Conservation (phyloP, 2,888 invertebrate genomes). For the Archips xylosteana region DNA sequence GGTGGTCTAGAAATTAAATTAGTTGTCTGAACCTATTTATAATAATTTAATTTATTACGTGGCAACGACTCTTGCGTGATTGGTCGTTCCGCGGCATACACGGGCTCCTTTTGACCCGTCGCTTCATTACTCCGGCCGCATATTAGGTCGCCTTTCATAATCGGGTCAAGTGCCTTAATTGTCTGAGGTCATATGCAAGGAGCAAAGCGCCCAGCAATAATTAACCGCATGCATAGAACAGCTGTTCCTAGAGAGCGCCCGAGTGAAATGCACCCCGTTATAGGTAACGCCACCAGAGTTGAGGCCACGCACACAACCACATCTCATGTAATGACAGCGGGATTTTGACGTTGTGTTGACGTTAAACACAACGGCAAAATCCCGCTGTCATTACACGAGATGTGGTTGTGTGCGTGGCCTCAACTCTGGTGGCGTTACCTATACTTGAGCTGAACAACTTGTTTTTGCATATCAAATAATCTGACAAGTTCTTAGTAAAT, state of each 20-base stretch:
- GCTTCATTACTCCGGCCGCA: conserved; percentile 58
- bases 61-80: neutral
- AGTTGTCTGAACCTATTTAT: too few species aligned
- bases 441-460: neutral
- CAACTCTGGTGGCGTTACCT: too few species aligned
- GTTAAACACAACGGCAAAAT: too few species aligned
- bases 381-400: too few species aligned
- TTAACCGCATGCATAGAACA: conserved; percentile 4
- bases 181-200: conserved; percentile 52
- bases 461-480: neutral
- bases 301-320: too few species aligned
- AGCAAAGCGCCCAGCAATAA: conserved; percentile 26
- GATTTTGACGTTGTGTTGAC: too few species aligned
- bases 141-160: conserved; percentile 59
- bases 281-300: too few species aligned
- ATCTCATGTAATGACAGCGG: too few species aligned
- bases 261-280: neutral
- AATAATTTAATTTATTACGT: too few species aligned
- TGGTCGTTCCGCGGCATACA: neutral
- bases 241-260: neutral
- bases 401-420: too few species aligned
- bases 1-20: too few species aligned
- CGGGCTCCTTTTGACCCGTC: conserved; percentile 56
- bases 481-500: too few species aligned
- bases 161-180: conserved; percentile 77